Percentiles rank a stretch among this genome's conserved stretches.
These are phyloP conservation scores for Trachelus tabidus DNA, from an alignment of 2,888 invertebrate genomes.

Conservation along the genomic window DNA sequence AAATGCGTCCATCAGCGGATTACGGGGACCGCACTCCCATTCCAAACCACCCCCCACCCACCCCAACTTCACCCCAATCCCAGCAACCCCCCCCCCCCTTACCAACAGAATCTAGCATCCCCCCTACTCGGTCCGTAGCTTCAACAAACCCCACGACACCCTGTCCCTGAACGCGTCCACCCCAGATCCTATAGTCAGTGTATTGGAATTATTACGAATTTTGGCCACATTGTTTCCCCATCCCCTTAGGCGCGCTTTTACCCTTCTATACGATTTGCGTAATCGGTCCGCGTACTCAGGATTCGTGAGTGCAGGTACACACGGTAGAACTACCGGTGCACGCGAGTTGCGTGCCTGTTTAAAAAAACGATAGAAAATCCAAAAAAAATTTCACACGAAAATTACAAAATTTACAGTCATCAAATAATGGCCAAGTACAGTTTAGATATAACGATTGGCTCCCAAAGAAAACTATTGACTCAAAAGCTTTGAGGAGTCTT, in stretches of 20 bases:
- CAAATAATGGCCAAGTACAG: too few species aligned
- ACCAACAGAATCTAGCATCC: slow-evolving; percentile 21
- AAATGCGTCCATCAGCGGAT: slow-evolving; percentile 61
- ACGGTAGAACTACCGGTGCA: neutral
- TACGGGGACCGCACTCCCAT: slow-evolving; percentile 52
- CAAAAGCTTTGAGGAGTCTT: neutral
- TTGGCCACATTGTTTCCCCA: slow-evolving; percentile 1
- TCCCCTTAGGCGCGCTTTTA: neutral
- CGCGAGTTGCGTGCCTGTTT: neutral
- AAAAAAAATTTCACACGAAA: too few species aligned
- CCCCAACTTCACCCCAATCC: slow-evolving; percentile 24
- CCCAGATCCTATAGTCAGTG: neutral
- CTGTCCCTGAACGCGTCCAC: neutral
- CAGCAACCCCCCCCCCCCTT: slow-evolving; percentile 31
- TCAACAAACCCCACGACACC: slow-evolving; percentile 2
- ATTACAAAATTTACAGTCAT: neutral
- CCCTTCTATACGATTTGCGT: neutral
- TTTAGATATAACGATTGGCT: too few species aligned
- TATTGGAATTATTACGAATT: slow-evolving; percentile 10
- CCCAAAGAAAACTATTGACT: neutral
- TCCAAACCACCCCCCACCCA: slow-evolving; percentile 14
- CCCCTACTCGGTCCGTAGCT: neutral
- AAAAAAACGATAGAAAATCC: too few species aligned
- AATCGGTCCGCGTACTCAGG: neutral
- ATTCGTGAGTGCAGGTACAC: neutral